phyloP scores from a whole-genome alignment of 2,888 invertebrate species.

The Spialia ferax region DNA sequence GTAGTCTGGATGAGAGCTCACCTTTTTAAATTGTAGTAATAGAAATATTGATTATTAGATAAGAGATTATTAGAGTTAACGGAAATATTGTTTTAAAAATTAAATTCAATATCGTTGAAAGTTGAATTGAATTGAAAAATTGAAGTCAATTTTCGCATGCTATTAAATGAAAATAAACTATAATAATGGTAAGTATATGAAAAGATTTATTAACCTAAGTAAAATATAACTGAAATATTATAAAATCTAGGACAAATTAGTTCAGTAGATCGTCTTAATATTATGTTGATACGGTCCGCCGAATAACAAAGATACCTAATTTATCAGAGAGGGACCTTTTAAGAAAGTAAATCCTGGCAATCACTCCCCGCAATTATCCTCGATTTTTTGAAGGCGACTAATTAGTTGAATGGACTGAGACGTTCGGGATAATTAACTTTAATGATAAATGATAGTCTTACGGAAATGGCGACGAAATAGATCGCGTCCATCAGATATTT shows the following conservation, averaged over 20 bases:
- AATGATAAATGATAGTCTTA: slow-evolving; percentile 70
- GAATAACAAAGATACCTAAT: slow-evolving; percentile 52
- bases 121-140: too few relatives aligned
- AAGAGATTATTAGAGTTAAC: too few relatives aligned
- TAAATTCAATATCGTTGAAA: too few relatives aligned
- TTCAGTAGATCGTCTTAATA: not conserved
- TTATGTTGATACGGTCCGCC: slow-evolving; percentile 9
- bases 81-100: too few relatives aligned
- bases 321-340: slow-evolving; percentile 72
- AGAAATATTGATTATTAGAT: too few relatives aligned
- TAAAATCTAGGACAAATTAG: not conserved
- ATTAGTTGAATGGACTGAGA: slow-evolving; percentile 78
- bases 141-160: too few relatives aligned
- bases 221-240: not conserved
- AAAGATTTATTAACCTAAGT: not conserved
- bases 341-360: slow-evolving; percentile 75
- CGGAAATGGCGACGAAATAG: slow-evolving; percentile 44
- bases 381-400: slow-evolving; percentile 75
- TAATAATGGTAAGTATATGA: not conserved
- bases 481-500: slow-evolving; percentile 16
- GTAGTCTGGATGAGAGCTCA: not conserved
- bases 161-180: not conserved
- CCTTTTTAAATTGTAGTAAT: not conserved
- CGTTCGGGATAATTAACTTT: slow-evolving; percentile 77
- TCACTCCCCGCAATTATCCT: slow-evolving; percentile 78